phyloP scores from a whole-genome alignment of 2,797 vertebrate species.

The Hypotaenidia philippensis region DNA sequence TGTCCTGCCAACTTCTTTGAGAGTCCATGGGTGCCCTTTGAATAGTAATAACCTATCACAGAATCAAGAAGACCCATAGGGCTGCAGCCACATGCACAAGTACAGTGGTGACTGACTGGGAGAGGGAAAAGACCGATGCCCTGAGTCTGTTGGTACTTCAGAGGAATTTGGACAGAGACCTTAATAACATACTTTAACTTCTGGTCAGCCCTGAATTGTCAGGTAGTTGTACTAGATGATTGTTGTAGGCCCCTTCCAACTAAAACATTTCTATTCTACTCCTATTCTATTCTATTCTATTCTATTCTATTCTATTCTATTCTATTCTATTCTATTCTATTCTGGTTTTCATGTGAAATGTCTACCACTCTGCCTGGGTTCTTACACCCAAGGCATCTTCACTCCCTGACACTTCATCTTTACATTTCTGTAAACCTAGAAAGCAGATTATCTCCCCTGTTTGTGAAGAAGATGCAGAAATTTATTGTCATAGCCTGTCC shows the following conservation, averaged over 20 bases:
- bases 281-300: no score
- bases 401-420: not conserved
- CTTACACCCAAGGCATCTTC: not conserved
- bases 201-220: no score
- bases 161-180: no score
- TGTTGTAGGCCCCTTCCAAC: no score
- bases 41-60: not conserved
- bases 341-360: not conserved
- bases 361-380: fast-evolving
- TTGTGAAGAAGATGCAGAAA: not conserved
- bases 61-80: fast-evolving
- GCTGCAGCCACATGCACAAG: not conserved
- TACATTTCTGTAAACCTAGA: not conserved
- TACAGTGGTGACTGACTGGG: fast-evolving
- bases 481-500: not conserved
- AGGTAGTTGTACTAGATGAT: no score
- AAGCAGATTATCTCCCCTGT: fast-evolving
- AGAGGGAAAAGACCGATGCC: not conserved
- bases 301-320: no score
- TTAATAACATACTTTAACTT: no score
- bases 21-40: not conserved
- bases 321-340: no score
- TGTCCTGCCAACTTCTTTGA: not conserved
- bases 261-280: no score
- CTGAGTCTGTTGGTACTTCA: no score